Conservation (phyloP, 2,888 invertebrate species). For the Tridacna crocea region DNA sequence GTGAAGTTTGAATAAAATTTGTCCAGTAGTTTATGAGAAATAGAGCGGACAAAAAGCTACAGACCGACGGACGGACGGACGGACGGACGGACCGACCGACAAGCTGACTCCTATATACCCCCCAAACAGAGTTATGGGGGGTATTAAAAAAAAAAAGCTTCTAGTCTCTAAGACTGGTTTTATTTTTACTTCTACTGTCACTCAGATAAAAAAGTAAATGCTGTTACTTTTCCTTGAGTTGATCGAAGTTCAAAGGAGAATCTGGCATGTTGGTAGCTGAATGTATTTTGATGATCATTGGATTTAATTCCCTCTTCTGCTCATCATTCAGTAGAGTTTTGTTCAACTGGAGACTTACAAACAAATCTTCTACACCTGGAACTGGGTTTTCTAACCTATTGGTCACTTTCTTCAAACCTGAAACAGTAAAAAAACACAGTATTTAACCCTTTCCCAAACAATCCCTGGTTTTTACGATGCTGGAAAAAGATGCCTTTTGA, state of each 20-base stretch:
- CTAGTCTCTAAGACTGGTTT: not conserved
- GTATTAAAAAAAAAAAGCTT: not conserved
- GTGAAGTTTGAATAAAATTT: too few relatives aligned
- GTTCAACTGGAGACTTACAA: constrained; percentile 78
- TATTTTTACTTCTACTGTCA: constrained; percentile 17
- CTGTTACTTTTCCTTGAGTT: constrained; percentile 77
- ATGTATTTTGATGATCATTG: constrained; percentile 81
- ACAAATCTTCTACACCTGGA: constrained; percentile 79
- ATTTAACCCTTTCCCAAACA: not conserved
- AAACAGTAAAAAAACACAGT: not conserved
- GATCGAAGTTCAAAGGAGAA: constrained; percentile 74
- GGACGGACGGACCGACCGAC: too few relatives aligned
- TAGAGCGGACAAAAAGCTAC: too few relatives aligned
- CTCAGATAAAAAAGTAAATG: too few relatives aligned
- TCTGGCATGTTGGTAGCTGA: constrained; percentile 80
- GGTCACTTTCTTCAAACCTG: constrained; percentile 78
- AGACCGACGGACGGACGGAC: too few relatives aligned
- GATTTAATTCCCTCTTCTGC: constrained; percentile 80
- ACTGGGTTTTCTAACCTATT: constrained; percentile 77
- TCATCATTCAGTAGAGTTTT: constrained; percentile 78
- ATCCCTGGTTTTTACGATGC: too few relatives aligned
- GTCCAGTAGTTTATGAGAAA: too few relatives aligned
- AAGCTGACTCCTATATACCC: too few relatives aligned
- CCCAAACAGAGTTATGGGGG: too few relatives aligned
- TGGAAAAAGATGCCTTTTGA: too few relatives aligned